phyloP scores from a whole-genome alignment of 2,797 vertebrate species.

The Poeciliopsis presidionis region DNA sequence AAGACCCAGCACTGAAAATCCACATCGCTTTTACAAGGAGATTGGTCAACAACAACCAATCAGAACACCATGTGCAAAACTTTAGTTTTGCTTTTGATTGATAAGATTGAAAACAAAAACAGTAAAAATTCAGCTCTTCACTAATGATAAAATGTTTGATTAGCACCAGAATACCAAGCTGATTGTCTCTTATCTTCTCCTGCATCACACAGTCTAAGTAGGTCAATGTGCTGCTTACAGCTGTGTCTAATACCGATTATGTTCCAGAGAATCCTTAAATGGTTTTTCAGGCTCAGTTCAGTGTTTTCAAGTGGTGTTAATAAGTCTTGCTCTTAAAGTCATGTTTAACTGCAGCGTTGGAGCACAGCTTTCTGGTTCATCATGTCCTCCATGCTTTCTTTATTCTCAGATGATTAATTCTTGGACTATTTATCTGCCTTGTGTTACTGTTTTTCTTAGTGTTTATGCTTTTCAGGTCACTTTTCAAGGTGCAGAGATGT shows the following conservation, averaged over 20 bases:
- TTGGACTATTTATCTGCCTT: not conserved
- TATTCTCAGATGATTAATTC: not conserved
- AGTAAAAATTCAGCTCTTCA: not conserved
- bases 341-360: not conserved
- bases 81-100: not conserved
- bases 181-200: not conserved
- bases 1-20: not conserved
- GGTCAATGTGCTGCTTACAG: not conserved
- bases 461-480: not conserved
- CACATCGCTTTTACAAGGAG: not conserved
- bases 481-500: too few relatives aligned
- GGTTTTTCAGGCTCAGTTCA: not conserved
- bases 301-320: not conserved
- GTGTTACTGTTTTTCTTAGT: not conserved
- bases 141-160: not conserved
- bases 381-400: not conserved
- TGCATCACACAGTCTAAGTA: not conserved
- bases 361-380: not conserved
- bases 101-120: not conserved
- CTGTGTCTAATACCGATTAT: not conserved
- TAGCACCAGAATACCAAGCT: not conserved
- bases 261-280: not conserved
- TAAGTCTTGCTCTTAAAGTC: not conserved
- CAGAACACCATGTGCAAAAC: not conserved
- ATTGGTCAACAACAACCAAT: not conserved